Base-by-base conservation (phyloP, 2,888 invertebrate genomes). In the Drosophila sordidula region DNA sequence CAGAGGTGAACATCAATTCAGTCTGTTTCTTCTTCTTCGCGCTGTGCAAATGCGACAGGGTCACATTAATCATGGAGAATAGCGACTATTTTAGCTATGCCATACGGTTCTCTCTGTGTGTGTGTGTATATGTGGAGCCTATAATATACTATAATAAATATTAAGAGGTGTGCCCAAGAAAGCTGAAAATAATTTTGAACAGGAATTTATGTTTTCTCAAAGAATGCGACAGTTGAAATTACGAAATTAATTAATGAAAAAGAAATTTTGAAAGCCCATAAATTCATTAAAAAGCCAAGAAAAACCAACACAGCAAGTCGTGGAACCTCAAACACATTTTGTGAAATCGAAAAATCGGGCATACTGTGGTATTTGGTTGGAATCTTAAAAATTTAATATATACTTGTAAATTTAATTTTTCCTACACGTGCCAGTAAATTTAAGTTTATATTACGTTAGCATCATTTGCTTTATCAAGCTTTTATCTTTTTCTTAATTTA, bases 11-110 rank as follows among this genome's bases (percentile, higher is more conserved):
- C 62, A 47, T 41, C 41, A 42, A 54, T 59, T 51, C 45, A 54
- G 41, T 29, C 25, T 9, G 14, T n/a, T 18, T 36, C 36, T 22
- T 26, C 44, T 29, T 26, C 44, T 29, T 57, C 14, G 16, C n/a
- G 45, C 32, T 41, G 68, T 51, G 50, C 55, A 75, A 69, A 69
- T 70, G 39, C 42, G 75, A 47, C 52, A 78, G 75, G 57, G 75
- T 63, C 63, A 70, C 51, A 75, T 58, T 49, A 70, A 79, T 79
- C 64, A 75, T 29, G 58, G 0, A 22, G 59, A 14, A 18, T 22
- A 12, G 34, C 44, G 34, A 54, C 18, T 44, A 34, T 25, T 47
- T 6, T 8, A 42, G 22, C 16, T 29, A 2, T 9, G 29, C 29
- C 29, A 29, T 9, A 29, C 29, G 29, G 3, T 29, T 50, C 12